Base-by-base conservation (phyloP, 2,113 vertebrate species). In the Canis aureus region DNA sequence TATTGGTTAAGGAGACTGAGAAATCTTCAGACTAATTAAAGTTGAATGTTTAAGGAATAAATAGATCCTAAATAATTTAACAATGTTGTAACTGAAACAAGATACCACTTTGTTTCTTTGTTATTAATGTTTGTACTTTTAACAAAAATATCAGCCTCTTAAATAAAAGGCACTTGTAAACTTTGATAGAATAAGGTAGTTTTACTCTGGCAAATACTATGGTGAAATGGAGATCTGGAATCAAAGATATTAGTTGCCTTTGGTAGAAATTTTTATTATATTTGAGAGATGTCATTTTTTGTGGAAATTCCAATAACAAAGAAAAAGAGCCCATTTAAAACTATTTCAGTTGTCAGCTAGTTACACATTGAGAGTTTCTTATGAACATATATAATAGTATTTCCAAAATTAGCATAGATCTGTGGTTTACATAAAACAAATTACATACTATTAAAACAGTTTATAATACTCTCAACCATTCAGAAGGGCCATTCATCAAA, bases 1-100 rank as follows among this genome's bases (percentile, higher is more conserved):
- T 22, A 79, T n/a, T 79, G 66, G 23, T 20, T 59, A 35, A 94
- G 27, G 57, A 66, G 27, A 53, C 12, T 74, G 29, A 76, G 60
- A 79, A 59, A 94, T 87, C 8, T 12, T 80, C 29, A 94, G 35
- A 12, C 59, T 59, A 79, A 49, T 79, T 49, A 80, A 59, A 80
- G 91, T 93, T 80, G 91, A 49, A 91, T 57, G 11, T 3, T 32
- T 38, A 27, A 57, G 11, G 27, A 88, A 0, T 93, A 97, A 94
- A 7, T 51, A 91, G 53, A n/a, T 10, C 51, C 96, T 91, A 69
- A 17, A 20, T 27, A 96, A 92, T 84, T 89, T 78, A 97, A 94
- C 6, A 35, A 57, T 86, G 43, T 1, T 86, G 0, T 1, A 49
- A 95, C 32, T 74, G 51, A 95, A 95, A 91, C 15, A 55, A 96